Evolutionary conservation across 2,888 invertebrate genomes (phyloP).

Genomic region (Fragum whitleyi): DNA sequence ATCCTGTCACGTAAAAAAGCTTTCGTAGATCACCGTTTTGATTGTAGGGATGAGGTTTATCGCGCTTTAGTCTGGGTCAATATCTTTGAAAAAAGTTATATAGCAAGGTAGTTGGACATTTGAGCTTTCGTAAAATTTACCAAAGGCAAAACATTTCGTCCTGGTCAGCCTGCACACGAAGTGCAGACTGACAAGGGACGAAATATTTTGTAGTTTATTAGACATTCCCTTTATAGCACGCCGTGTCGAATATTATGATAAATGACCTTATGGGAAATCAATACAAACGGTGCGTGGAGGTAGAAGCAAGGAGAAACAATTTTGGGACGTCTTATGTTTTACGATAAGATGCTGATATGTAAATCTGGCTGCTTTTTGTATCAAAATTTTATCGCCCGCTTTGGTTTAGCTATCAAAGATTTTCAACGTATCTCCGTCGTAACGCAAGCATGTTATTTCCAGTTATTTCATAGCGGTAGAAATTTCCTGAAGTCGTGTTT

Average conservation of each 20-base stretch:
- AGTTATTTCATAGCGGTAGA: slow-evolving; percentile 16
- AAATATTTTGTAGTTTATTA: too few species aligned
- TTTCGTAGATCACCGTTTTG: too few species aligned
- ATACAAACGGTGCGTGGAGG: slow-evolving; percentile 47
- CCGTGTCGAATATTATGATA: slow-evolving; percentile 14
- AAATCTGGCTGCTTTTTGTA: slow-evolving; percentile 55
- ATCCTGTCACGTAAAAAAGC: too few species aligned
- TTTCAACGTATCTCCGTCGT: slow-evolving; percentile 14
- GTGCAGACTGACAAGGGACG: too few species aligned
- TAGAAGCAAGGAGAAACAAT: slow-evolving; percentile 56
- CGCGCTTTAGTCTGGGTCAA: too few species aligned
- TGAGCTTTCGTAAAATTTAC: too few species aligned
- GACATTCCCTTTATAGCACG: too few species aligned
- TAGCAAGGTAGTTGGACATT: too few species aligned
- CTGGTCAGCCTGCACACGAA: too few species aligned
- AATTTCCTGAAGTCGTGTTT: neutral
- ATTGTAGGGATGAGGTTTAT: neutral
- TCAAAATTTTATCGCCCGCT: slow-evolving; percentile 56
- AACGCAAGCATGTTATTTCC: slow-evolving; percentile 9
- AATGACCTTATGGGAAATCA: slow-evolving; percentile 58
- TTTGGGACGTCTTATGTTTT: slow-evolving; percentile 46
- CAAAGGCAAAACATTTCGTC: too few species aligned
- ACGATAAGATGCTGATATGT: slow-evolving; percentile 54
- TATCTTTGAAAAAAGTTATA: too few species aligned
- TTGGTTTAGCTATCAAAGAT: slow-evolving; percentile 60